These are phyloP conservation scores for Lasiurus cinereus DNA, from an alignment of 2,113 vertebrate genomes.

Conservation along the genomic window DNA sequence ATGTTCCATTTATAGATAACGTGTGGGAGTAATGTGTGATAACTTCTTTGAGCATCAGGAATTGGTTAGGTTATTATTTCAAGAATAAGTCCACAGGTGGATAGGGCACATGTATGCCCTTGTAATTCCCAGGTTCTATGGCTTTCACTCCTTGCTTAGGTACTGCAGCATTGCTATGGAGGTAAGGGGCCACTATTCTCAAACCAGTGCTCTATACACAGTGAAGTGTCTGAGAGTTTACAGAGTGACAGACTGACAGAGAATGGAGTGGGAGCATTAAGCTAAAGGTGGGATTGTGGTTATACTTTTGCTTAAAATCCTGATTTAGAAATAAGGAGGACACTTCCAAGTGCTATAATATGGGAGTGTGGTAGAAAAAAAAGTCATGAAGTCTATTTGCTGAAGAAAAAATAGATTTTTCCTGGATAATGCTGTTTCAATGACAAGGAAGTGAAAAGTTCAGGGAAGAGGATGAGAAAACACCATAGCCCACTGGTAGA, in stretches of 20 bases:
- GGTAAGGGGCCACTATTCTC: background rate
- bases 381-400: background rate
- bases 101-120: background rate
- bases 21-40: background rate
- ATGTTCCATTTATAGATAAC: background rate
- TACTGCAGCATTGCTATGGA: background rate
- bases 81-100: background rate
- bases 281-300: background rate
- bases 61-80: background rate
- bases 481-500: background rate
- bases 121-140: background rate
- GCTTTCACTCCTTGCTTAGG: background rate
- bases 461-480: background rate
- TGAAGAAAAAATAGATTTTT: conserved; percentile 10
- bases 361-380: background rate
- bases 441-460: background rate
- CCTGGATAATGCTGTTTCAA: background rate
- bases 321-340: background rate
- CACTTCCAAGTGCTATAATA: background rate
- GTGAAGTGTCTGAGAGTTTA: background rate
- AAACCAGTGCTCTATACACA: background rate
- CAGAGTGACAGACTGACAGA: background rate
- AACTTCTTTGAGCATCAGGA: background rate
- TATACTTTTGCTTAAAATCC: background rate
- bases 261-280: background rate